Evolutionary conservation across 1,140 invertebrate species (phyloP).

Genomic region (Elymnias hypermnestra): DNA sequence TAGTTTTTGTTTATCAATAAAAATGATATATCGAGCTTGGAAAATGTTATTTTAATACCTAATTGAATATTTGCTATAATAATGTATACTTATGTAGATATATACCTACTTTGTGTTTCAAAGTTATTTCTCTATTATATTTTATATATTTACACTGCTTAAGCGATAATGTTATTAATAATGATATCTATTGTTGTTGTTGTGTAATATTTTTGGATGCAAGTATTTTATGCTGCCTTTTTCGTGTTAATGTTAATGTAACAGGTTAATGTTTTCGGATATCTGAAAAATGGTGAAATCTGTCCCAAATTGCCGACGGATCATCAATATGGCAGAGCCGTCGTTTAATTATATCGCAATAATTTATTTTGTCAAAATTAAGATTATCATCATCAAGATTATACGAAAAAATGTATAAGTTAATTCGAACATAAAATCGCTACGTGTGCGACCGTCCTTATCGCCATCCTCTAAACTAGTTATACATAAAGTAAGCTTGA

Average conservation of each 20-base stretch:
- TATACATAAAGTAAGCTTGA: conserved; percentile 60
- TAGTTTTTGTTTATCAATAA: conserved; percentile 52
- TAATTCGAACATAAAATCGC: conserved; percentile 62
- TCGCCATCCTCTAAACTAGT: conserved; percentile 76
- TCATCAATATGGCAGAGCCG: conserved; percentile 30
- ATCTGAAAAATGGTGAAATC: conserved; percentile 24
- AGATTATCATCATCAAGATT: conserved; percentile 60
- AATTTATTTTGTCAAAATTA: conserved; percentile 61
- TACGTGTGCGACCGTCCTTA: conserved; percentile 69
- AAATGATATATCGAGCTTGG: conserved; percentile 68
- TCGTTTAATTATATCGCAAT: conserved; percentile 56
- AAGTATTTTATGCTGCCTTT: conserved; percentile 61
- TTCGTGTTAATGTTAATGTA: conserved; percentile 59
- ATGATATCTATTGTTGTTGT: conserved; percentile 68
- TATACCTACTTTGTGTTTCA: conserved; percentile 58
- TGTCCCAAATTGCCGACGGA: conserved; percentile 25
- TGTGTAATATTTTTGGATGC: conserved; percentile 72
- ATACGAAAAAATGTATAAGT: conserved; percentile 54
- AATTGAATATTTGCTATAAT: conserved; percentile 66
- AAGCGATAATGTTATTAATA: conserved; percentile 66
- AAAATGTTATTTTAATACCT: conserved; percentile 68
- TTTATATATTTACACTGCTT: conserved; percentile 73
- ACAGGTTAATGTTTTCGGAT: conserved; percentile 41
- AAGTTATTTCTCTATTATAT: conserved; percentile 68
- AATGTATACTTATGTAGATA: conserved; percentile 46